phyloP scores from a whole-genome alignment of 2,113 vertebrate species.

The Psephotus haematonotus region DNA sequence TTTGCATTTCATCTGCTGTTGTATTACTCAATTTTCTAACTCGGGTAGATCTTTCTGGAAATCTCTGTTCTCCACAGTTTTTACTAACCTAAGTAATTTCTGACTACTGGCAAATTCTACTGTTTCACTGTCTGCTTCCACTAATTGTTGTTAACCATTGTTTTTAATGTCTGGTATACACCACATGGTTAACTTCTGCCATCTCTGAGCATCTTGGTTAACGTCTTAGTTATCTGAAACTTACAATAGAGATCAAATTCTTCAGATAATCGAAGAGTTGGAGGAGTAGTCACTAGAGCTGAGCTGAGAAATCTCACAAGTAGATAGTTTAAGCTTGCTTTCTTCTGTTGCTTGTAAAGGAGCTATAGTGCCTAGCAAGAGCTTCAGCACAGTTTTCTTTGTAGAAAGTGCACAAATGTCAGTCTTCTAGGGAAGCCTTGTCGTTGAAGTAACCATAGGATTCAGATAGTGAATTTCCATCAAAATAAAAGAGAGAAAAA shows the following conservation, averaged over 20 bases:
- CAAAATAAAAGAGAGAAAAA: background rate
- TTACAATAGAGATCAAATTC: background rate
- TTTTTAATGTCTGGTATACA: slow-evolving; percentile 13
- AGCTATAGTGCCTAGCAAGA: background rate
- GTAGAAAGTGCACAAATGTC: background rate
- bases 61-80: slow-evolving; percentile 2
- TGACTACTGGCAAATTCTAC: slow-evolving; percentile 1
- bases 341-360: background rate
- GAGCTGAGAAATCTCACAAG: background rate
- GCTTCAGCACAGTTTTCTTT: background rate
- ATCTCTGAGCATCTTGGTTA: background rate
- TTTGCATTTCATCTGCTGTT: slow-evolving; percentile 64
- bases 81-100: slow-evolving; percentile 60
- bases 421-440: background rate
- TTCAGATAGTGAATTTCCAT: background rate
- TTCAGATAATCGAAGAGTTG: slow-evolving; percentile 6
- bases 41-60: slow-evolving; percentile 29
- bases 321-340: background rate
- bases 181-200: slow-evolving; percentile 24
- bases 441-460: background rate
- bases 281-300: background rate
- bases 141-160: slow-evolving; percentile 59
- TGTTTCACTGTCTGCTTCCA: slow-evolving; percentile 47
- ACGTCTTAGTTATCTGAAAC: background rate
- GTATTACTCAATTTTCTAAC: slow-evolving; percentile 51